Base-by-base conservation (phyloP, 2,113 vertebrate species). In the Macroglossus sobrinus region DNA sequence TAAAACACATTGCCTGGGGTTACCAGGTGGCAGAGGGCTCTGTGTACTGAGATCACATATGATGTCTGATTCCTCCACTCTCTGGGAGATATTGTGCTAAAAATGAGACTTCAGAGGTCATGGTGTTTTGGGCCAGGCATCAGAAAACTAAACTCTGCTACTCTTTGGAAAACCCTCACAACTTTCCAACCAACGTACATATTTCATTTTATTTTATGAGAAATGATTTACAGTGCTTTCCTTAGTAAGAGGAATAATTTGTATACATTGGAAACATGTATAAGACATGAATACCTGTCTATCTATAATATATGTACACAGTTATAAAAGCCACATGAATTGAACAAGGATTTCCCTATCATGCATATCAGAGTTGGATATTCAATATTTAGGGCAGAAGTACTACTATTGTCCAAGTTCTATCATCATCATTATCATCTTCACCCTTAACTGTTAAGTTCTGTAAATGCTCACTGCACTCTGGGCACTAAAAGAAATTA, bases 321-420 rank as follows among this genome's bases (percentile, higher is more conserved):
- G 72, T 74, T 89, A 61, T 14, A 68, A 68, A 91, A 85, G 53
- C 68, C 66, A 81, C 26, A 45, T 16, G 47, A 89, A 61, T 80
- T 59, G 45, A 81, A 91, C 61, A 5, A 89, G 12, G 66, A 80
- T 35, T 79, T 91, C 30, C 80, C 53, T 18, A 26, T 33, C 21
- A 78, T n/a, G 33, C 35, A 57, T 30, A 45, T 24, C 4, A 3
- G 40, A 76, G 64, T 19, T 59, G 18, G 7, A 84, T 64, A 91
- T 3, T 88, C 24, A 45, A 3, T 57, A 72, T 55, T 80, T 75
- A 90, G 19, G 47, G 15, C 26, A 66, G 22, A 91, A 76, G 57
- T 76, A 43, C 16, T 66, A 26, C 53, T 18, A 33, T 38, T 43
- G 18, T 64, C 22, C 15, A 78, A n/a, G 16, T 30, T 91, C 50